Evolutionary conservation across 2,888 invertebrate species (phyloP), one percentile per base, ranked within the genome.

Genomic region (Nymphalis c-album): DNA sequence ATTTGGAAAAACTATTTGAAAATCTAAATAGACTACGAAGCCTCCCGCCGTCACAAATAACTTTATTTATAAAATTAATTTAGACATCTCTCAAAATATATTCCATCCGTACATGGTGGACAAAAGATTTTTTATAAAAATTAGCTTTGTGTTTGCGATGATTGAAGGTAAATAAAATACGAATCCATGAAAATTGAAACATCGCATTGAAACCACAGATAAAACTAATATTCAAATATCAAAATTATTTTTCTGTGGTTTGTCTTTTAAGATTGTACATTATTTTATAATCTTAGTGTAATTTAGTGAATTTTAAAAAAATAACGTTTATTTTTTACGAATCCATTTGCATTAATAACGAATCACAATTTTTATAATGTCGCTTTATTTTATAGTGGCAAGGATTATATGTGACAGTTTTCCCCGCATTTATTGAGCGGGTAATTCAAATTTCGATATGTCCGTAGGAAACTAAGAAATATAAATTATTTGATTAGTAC

Each of bases 1-100:
- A 91, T 91, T 91, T 88, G 91, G 87, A 88, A 87, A 59, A 84
- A 83, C 77, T 83, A 80, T 87, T 79, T 78, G 80, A 82, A 78
- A 83, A 85, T 85, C 81, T 87, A 81, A 80, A 80, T 80, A 82
- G 82, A 79, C 79, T 83, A 83, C 86, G 86, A 88, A 85, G 86
- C 77, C 84, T 86, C 82, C 81, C 83, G 81, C 84, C 85, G 85
- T 85, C 80, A 82, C 84, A 83, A 84, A 82, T 82, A 80, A 75
- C 79, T 76, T 78, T 74, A 78, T 73, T 79, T 80, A 80, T 76
- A 77, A 82, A 80, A 78, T 76, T 77, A 80, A 77, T 80, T 78
- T 79, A 79, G 78, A 83, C 79, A 78, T 82, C 72, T 77, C 78
- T 77, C 78, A 81, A 83, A 84, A 83, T 78, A 80, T 80, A 77